Evolutionary conservation across 2,888 invertebrate species (phyloP).

Genomic region (Tribolium freemani): DNA sequence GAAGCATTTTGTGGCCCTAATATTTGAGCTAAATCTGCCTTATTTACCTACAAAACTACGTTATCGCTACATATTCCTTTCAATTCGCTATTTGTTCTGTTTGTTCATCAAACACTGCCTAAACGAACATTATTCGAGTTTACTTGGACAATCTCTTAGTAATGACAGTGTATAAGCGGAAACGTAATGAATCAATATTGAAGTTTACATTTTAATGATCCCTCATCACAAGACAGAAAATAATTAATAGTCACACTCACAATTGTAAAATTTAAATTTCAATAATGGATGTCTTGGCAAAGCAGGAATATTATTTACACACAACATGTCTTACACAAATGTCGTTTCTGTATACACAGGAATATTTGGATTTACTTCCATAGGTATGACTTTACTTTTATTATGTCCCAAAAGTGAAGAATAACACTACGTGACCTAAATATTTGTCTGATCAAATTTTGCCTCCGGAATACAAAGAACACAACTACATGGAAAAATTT

Average conservation of each 20-base stretch:
- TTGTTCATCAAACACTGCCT: slow-evolving; percentile 4
- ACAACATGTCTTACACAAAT: neutral
- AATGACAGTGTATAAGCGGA: slow-evolving; percentile 4
- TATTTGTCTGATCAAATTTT: slow-evolving; percentile 6
- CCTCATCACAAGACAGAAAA: too few relatives aligned
- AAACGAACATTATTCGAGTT: slow-evolving; percentile 21
- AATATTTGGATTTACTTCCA: neutral
- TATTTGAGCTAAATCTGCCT: too few relatives aligned
- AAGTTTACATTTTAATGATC: neutral
- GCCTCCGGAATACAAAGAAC: neutral
- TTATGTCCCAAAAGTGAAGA: slow-evolving; percentile 4
- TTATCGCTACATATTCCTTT: slow-evolving; percentile 3
- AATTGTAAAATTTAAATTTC: neutral
- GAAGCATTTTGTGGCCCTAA: too few relatives aligned
- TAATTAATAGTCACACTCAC: neutral
- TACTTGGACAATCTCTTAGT: slow-evolving; percentile 9
- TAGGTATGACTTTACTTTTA: slow-evolving; percentile 8
- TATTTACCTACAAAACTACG: neutral
- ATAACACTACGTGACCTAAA: slow-evolving; percentile 19
- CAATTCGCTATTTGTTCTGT: slow-evolving; percentile 9
- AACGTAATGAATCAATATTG: slow-evolving; percentile 4
- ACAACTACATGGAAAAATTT: neutral
- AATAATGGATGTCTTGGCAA: neutral
- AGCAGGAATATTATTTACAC: neutral
- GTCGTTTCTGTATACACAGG: neutral